phyloP scores from a whole-genome alignment of 2,797 vertebrate species.

The Gallinago solitaria region DNA sequence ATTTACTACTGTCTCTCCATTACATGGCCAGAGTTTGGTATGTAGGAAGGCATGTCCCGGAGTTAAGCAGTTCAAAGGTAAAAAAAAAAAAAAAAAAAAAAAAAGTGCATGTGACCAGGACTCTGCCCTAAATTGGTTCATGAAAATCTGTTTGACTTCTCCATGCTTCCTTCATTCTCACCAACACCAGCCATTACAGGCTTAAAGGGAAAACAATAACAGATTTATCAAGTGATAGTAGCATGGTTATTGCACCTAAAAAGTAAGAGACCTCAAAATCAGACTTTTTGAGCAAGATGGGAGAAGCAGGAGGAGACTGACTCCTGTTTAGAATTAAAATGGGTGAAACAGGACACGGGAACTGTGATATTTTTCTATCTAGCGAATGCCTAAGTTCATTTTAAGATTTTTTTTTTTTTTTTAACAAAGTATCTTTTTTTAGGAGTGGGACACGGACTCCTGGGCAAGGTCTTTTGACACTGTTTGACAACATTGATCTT shows the following conservation, averaged over 20 bases:
- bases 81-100: background rate
- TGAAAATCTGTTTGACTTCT: constrained; percentile 29
- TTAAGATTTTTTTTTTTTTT: background rate
- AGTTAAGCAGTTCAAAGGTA: constrained; percentile 42
- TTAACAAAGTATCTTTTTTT: background rate
- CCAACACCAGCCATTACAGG: background rate
- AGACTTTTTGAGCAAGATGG: background rate
- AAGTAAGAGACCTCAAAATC: background rate
- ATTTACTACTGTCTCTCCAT: background rate
- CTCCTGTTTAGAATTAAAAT: background rate
- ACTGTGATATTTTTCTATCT: background rate
- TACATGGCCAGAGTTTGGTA: background rate
- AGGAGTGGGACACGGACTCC: background rate
- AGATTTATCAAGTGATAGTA: background rate
- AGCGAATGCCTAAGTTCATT: background rate
- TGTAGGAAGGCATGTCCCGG: background rate
- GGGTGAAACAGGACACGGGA: background rate
- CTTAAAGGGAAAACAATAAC: constrained; percentile 21
- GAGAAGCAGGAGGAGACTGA: background rate
- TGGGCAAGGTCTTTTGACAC: background rate
- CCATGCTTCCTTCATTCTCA: constrained; percentile 44
- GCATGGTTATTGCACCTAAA: background rate
- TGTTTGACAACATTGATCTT: background rate
- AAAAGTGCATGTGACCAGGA: background rate
- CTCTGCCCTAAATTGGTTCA: constrained; percentile 28